phyloP scores from a whole-genome alignment of 2,113 vertebrate species.

The Microtus ochrogaster region DNA sequence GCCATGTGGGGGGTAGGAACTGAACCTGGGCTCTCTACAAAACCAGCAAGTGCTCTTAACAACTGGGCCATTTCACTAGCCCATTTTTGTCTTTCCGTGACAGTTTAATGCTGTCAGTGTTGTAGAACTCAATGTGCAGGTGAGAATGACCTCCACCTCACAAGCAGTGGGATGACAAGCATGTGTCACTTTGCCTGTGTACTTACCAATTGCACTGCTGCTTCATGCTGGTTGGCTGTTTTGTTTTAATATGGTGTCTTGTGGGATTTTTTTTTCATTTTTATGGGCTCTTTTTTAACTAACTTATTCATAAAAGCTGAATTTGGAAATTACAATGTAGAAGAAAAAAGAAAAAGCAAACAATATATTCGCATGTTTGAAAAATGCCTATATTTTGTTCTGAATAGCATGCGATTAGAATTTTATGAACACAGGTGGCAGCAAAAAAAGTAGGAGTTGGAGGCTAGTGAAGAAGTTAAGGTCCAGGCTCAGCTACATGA shows the following conservation, averaged over 20 bases:
- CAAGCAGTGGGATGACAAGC: neutral
- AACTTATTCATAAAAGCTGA: conserved; percentile 20
- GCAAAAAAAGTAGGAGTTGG: neutral
- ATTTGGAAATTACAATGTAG: neutral
- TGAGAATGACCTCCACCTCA: neutral
- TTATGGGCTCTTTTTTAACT: neutral
- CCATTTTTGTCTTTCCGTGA: neutral
- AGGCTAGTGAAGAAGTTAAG: neutral
- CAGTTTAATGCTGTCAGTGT: neutral
- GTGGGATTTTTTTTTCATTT: conserved; percentile 5
- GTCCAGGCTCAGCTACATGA: neutral
- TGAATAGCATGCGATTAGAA: neutral
- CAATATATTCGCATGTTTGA: neutral
- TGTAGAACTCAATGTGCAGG: neutral
- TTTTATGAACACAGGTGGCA: too few species aligned
- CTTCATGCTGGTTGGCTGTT: neutral
- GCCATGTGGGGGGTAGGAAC: neutral
- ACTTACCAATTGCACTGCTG: neutral
- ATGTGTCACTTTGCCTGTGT: neutral
- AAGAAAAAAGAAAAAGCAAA: neutral
- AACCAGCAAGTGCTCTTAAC: neutral
- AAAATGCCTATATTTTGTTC: conserved; percentile 15
- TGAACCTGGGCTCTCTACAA: neutral
- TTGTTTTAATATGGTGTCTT: neutral
- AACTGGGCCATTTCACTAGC: neutral